Base-by-base conservation (phyloP, 2,888 invertebrate genomes). In the Dichetophora obliterata region DNA sequence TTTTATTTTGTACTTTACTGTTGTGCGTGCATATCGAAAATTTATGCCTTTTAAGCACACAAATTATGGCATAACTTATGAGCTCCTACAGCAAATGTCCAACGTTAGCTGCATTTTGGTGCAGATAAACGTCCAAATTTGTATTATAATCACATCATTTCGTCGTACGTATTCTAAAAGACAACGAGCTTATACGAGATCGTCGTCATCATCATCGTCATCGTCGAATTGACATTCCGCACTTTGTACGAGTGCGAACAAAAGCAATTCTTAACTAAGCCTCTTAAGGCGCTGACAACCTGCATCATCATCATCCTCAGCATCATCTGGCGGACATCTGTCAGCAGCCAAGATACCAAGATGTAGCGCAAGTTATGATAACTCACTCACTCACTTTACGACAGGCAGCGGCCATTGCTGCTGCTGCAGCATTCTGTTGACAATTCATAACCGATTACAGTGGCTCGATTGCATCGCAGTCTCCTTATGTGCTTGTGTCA, bases 1-100 rank as follows among this genome's bases (percentile, higher is more conserved):
- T 4, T 37, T 22, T 59, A 3, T 8, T 57, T 57, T 57, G 9
- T 24, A 1, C 4, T 11, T 57, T 19, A 1, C 57, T 54, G 24
- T 8, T 50, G 2, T n/a, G 14, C 9, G 43, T 24, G 11, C 11
- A 27, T 68, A 24, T 52, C 24, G 14, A 59, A 71, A 71, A 71
- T 59, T 71, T 59, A 71, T 71, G 57, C 57, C 37, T 27, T 54
- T 66, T 57, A 22, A 14, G 54, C 50, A 50, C 31, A 63, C 37
- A 72, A 72, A 74, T 74, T 66, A 74, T 72, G 72, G 52, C 74
- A 74, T 74, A 74, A 66, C 54, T 74, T 65, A 74, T 66, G 66
- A 54, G 34, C 65, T 11, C 2, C 16, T 37, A 6, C 14, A n/a
- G 48, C 43, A 27, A 34, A 34, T 19, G 37, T 37, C 65, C 34